Base-by-base conservation (phyloP, 2,113 vertebrate genomes). In the Solea senegalensis region DNA sequence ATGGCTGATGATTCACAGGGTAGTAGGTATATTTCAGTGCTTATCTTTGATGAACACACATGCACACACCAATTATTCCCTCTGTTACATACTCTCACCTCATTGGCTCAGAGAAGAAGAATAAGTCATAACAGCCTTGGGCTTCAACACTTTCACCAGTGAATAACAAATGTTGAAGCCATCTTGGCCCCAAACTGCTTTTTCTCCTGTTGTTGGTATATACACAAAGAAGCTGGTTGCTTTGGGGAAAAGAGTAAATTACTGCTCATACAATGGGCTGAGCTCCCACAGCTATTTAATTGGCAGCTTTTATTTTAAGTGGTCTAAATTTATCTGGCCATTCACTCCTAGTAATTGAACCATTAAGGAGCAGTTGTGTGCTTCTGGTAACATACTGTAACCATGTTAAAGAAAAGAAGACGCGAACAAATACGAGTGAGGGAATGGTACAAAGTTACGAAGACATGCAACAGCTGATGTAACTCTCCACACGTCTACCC, bases 241-340 rank as follows among this genome's bases (percentile, higher is more conserved):
- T 58, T 77, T 67, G 71, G 74, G 79, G 79, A 81, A 61, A 60
- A 51, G 69, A 79, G 64, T 76, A 74, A 87, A 80, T 86, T 74
- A 74, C 83, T 76, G 72, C 67, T 16, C 77, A 66, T 82, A 63
- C 75, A 88, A 81, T 84, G 78, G 80, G 80, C 74, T 80, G 51
- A 15, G 78, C 73, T 85, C 71, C 69, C 76, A 68, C 82, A 80
- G 86, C 69, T 79, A 54, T 88, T 85, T 91, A 86, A 91, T 88
- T 90, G 84, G 71, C 85, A 87, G 74, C 58, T 68, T 78, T 81
- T 85, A 76, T 85, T 86, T 90, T 85, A 86, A 86, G 88, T 80
- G 69, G 70, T 75, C 64, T 86, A 81, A 89, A 89, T 89, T 89
- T 86, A 87, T 86, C 69, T 83, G 65, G 62, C 57, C 78, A 78